A percentile compares a stretch with the other conserved stretches of the same genome.
Evolutionary conservation across 2,888 invertebrate species (phyloP).

Genomic region (Calephelis perditalis): DNA sequence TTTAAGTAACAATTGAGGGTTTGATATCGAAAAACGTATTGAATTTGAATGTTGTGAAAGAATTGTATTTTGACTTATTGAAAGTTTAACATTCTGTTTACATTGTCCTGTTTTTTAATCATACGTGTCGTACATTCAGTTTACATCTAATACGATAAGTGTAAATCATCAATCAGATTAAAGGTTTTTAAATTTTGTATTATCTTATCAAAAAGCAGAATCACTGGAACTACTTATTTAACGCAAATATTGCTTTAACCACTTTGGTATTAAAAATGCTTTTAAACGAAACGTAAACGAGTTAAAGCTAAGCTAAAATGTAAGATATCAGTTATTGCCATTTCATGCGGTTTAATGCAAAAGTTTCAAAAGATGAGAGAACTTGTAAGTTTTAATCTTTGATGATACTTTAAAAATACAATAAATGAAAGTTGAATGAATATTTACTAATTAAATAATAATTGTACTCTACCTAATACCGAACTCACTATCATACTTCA

Average conservation of each 20-base stretch:
- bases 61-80: not conserved
- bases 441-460: not conserved
- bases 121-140: not conserved
- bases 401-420: not conserved
- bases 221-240: not conserved
- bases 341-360: no score
- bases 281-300: no score
- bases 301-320: no score
- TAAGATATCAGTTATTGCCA: no score
- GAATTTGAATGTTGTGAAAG: not conserved
- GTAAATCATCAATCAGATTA: conserved; percentile 1
- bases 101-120: not conserved
- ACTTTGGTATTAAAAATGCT: no score
- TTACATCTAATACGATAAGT: not conserved
- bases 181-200: not conserved
- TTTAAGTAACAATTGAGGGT: not conserved
- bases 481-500: no score
- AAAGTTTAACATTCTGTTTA: not conserved
- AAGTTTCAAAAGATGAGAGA: not conserved
- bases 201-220: conserved; percentile 3
- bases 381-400: not conserved
- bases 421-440: not conserved
- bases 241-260: no score
- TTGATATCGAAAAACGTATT: not conserved
- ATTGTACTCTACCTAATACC: no score